Evolutionary conservation across 1,140 invertebrate species (phyloP), one percentile per base, ranked within the genome.

Genomic region (Lutraria rhynchaena): DNA sequence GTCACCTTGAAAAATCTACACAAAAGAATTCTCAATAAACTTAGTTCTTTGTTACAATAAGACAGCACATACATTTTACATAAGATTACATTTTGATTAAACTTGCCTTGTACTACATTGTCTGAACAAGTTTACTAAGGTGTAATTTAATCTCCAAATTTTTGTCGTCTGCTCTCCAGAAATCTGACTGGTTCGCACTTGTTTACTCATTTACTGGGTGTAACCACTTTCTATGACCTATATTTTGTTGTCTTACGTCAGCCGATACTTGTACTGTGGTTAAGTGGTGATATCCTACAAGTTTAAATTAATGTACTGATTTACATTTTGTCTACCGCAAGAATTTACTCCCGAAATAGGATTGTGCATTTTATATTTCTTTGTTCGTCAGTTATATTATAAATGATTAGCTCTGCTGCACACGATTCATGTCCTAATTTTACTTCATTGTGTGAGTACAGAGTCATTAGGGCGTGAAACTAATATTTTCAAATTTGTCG

Each of bases 201-300:
- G 37, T 67, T 67, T 46, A 46, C 63, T 41, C 49, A 41, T 49
- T 4, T 29, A 29, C 44, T 51, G 63, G 63, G 63, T 67, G 63
- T 67, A 46, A 49, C 63, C 63, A 27, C n/a, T 67, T 41, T 41
- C 5, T 5, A 13, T 67, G 63, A 67, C 63, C 63, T 46, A 67
- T 31, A 46, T 67, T 19, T 29, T 29, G 1, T 31, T 7, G 5
- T 15, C 5, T 15, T 41, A 15, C 37, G 37, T 41, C 37, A 41
- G 5, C 15, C 5, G 37, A 41, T 7, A 15, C 37, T 41, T 5
- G 15, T 41, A n/a, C n/a, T n/a, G n/a, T 41, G 37, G 37, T 41
- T 15, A 15, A 41, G 5, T 7, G 37, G 15, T 41, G 5, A 7
- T 41, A 7, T 41, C 15, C 5, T 41, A 7, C 37, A 5, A 15